phyloP scores from a whole-genome alignment of 2,888 invertebrate genomes.

The Leucophenga montana region DNA sequence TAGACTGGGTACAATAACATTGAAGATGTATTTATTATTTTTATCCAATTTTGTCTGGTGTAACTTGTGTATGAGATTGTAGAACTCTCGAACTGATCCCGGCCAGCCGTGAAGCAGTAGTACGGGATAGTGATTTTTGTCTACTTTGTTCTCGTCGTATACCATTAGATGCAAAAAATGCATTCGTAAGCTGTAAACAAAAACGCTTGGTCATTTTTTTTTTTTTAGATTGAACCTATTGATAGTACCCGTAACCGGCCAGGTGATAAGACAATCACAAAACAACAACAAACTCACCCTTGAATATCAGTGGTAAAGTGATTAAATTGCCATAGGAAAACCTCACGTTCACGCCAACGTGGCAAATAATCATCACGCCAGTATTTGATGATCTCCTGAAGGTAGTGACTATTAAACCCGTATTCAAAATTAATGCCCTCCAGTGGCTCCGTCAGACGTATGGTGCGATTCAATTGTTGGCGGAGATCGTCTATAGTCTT shows the following conservation, averaged over 20 bases:
- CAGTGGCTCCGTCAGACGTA: slow-evolving; percentile 76
- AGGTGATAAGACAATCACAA: not conserved
- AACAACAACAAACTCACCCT: slow-evolving; percentile 72
- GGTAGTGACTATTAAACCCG: slow-evolving; percentile 83
- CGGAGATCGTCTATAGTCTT: slow-evolving; percentile 77
- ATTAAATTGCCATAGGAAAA: slow-evolving; percentile 81
- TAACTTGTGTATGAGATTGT: slow-evolving; percentile 82
- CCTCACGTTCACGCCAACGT: slow-evolving; percentile 80
- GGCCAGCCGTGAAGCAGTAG: slow-evolving; percentile 91
- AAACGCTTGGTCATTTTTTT: not conserved
- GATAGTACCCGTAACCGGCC: not conserved
- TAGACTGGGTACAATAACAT: slow-evolving; percentile 76
- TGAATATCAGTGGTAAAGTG: slow-evolving; percentile 86
- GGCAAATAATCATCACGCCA: slow-evolving; percentile 86
- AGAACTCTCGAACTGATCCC: slow-evolving; percentile 89
- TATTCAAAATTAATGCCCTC: slow-evolving; percentile 82
- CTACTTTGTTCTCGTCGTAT: slow-evolving; percentile 65
- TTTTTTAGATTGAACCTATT: slow-evolving; percentile 33
- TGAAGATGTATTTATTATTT: slow-evolving; percentile 76
- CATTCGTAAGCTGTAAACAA: slow-evolving; percentile 73
- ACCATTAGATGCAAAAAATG: slow-evolving; percentile 82
- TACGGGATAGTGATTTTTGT: slow-evolving; percentile 70
- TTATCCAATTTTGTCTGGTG: slow-evolving; percentile 72
- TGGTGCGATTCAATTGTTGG: slow-evolving; percentile 74
- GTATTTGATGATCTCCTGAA: slow-evolving; percentile 81